Conservation (phyloP, 2,797 vertebrate species). For the Manis javanica region DNA sequence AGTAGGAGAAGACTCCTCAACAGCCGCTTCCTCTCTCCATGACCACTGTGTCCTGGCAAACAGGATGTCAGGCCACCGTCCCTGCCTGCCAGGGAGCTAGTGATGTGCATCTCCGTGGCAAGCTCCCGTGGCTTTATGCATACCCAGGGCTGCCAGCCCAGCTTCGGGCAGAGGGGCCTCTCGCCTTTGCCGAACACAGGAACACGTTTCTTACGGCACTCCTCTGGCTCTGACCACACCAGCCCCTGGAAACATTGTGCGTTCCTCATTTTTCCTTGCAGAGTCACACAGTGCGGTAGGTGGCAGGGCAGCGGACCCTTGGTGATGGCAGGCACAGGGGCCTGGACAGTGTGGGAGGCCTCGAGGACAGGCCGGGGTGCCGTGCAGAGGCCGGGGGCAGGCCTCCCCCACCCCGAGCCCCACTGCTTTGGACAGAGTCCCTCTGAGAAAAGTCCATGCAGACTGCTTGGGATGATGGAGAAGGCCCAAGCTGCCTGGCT, state of each 20-base stretch:
- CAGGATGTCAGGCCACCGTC: too few species aligned
- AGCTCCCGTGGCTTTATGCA: too few species aligned
- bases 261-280: too few species aligned
- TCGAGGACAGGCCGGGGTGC: not conserved
- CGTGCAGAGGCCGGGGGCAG: accelerated
- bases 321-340: too few species aligned
- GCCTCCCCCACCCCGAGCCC: not conserved
- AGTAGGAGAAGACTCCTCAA: not conserved
- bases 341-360: not conserved
- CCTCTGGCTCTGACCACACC: accelerated
- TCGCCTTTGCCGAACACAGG: too few species aligned
- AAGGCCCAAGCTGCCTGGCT: accelerated
- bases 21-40: too few species aligned
- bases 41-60: too few species aligned
- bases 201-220: too few species aligned
- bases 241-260: accelerated
- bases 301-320: not conserved
- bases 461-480: not conserved
- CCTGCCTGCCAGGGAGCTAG: not conserved
- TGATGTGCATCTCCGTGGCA: too few species aligned
- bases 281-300: accelerated
- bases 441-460: not conserved
- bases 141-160: too few species aligned
- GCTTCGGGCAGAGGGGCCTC: too few species aligned
- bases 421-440: not conserved